Percentiles rank a stretch among this genome's conserved stretches.
Evolutionary conservation across 2,113 vertebrate species (phyloP).

Genomic region (Ictidomys tridecemlineatus): DNA sequence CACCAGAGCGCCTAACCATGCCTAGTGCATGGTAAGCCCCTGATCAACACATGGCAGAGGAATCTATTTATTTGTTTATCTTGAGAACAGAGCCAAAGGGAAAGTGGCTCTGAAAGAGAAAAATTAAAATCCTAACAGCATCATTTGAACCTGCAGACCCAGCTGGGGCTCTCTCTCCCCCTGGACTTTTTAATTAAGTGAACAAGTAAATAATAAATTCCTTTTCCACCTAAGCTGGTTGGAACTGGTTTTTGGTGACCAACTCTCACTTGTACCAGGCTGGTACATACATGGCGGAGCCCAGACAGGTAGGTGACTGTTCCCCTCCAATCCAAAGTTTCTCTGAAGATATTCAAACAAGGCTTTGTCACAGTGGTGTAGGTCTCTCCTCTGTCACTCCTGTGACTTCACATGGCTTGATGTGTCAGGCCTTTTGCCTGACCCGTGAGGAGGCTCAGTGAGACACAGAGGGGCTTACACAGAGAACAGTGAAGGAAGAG

Average conservation of each 20-base stretch:
- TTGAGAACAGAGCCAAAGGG: not conserved
- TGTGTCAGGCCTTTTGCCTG: not conserved
- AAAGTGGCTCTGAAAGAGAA: not conserved
- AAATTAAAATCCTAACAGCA: not conserved
- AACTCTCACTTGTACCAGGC: not conserved
- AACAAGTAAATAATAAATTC: not conserved
- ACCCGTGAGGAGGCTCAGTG: not conserved
- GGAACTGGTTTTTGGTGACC: not conserved
- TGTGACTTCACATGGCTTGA: not conserved
- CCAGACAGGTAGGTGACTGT: not conserved
- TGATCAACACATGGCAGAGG: not conserved
- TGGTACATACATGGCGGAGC: not conserved
- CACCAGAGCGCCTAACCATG: not conserved
- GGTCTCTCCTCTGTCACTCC: not conserved
- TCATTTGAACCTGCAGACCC: not conserved
- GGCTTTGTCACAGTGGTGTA: not conserved
- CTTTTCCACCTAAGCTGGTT: not conserved
- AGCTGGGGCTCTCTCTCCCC: not conserved
- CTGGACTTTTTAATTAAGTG: not conserved
- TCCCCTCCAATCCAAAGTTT: not conserved
- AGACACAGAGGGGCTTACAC: not conserved
- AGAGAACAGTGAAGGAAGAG: not conserved
- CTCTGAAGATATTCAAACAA: not conserved
- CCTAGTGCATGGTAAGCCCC: too few species aligned
- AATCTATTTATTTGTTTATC: too few species aligned